Percentiles rank a stretch among this genome's conserved stretches.
Conservation (phyloP, 1,140 invertebrate species). For the Psix sp. region DNA sequence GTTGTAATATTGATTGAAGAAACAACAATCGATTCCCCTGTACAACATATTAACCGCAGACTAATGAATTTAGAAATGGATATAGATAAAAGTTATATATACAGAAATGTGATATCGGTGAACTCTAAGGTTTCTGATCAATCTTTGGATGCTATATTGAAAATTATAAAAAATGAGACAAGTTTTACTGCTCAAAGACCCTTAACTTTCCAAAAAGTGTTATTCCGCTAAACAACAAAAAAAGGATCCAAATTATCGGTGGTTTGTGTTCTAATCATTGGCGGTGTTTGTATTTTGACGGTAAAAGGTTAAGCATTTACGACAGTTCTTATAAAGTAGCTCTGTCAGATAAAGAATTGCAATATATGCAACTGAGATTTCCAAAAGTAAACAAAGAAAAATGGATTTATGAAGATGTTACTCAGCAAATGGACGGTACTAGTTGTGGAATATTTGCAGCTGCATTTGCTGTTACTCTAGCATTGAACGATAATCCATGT, state of each 20-base stretch:
- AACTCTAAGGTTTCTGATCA: background rate
- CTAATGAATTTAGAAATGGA: too few species aligned
- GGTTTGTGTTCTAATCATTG: constrained; percentile 2
- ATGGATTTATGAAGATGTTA: too few species aligned
- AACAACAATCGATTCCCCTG: too few species aligned
- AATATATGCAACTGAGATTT: too few species aligned
- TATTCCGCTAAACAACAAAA: background rate
- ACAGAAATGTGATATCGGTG: background rate
- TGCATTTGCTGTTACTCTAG: too few species aligned
- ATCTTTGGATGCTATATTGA: background rate
- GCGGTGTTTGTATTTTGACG: constrained; percentile 13
- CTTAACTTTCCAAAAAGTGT: background rate
- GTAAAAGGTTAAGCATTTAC: background rate
- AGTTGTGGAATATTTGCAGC: too few species aligned
- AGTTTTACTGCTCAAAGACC: background rate
- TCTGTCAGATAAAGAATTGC: constrained; percentile 1
- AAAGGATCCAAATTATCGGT: constrained; percentile 14
- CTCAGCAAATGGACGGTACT: too few species aligned
- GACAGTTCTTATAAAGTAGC: constrained; percentile 8
- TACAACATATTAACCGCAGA: too few species aligned
- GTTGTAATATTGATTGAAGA: too few species aligned
- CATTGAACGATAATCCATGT: too few species aligned
- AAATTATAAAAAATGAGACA: constrained; percentile 1
- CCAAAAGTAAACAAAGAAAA: too few species aligned
- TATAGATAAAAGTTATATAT: too few species aligned